A percentile compares a stretch with the other conserved stretches of the same genome.
Conservation (phyloP, 92 coral and sea anemone species). For the Palythoa grandis region DNA sequence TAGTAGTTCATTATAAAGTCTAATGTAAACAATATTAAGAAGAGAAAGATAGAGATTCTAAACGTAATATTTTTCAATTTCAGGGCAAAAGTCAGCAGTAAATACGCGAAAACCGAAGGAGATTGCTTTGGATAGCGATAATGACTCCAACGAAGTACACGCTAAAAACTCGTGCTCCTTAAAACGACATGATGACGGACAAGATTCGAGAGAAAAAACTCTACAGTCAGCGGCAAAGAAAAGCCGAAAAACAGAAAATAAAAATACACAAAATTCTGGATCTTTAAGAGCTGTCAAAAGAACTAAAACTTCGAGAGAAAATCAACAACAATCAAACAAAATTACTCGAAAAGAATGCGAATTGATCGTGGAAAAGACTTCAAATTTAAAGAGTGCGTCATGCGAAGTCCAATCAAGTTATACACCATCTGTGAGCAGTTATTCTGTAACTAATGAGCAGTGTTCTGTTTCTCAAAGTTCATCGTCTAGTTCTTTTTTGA, state of each 20-base stretch:
- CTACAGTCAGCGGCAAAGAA: neutral
- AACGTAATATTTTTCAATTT: neutral
- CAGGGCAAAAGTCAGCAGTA: constrained; percentile 28
- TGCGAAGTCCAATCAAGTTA: neutral
- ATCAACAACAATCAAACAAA: neutral
- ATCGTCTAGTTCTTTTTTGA: neutral
- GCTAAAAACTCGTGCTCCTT: neutral
- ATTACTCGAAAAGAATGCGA: neutral
- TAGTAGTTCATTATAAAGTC: neutral
- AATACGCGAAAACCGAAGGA: constrained; percentile 30
- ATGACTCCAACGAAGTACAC: neutral
- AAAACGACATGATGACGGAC: neutral
- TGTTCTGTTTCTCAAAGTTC: neutral
- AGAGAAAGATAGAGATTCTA: neutral
- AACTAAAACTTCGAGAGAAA: neutral
- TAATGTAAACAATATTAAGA: neutral
- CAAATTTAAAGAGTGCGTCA: neutral
- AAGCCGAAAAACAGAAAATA: constrained; percentile 1
- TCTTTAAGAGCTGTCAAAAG: neutral
- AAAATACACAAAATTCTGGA: neutral
- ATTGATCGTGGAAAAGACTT: neutral
- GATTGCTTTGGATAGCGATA: constrained; percentile 25
- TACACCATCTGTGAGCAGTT: neutral
- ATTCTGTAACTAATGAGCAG: neutral
- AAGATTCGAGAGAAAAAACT: neutral